Percentiles rank a stretch among this genome's conserved stretches.
Conservation (phyloP, 2,113 vertebrate species). For the Hemibagrus wyckioides region DNA sequence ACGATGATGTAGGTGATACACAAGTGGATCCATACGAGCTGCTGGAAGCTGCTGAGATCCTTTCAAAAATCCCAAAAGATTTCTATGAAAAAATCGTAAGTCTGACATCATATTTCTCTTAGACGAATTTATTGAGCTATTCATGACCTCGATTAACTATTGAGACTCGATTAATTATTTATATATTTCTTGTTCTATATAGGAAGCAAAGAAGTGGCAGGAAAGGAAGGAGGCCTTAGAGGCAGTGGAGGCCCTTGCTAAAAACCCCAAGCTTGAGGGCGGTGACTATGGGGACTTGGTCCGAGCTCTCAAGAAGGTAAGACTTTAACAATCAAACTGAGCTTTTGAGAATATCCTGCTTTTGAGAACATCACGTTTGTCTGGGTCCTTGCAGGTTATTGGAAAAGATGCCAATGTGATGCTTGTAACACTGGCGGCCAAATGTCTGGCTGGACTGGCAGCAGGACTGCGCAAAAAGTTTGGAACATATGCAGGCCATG, state of each 20-base stretch:
- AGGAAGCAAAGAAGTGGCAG: conserved; percentile 99
- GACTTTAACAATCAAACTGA: not conserved
- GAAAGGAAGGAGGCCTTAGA: conserved; percentile 97
- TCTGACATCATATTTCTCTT: not conserved
- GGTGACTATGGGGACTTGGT: conserved; percentile 95
- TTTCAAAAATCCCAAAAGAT: conserved; percentile 96
- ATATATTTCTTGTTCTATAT: conserved; percentile 22
- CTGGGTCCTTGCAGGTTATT: conserved; percentile 80
- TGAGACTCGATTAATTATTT: not conserved
- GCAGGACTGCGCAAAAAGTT: conserved; percentile 95
- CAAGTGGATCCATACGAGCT: conserved; percentile 94
- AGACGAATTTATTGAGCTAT: not conserved
- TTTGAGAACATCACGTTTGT: not conserved
- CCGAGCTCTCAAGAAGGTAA: conserved; percentile 93
- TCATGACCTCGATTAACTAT: too few species aligned
- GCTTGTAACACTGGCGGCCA: conserved; percentile 93
- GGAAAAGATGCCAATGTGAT: conserved; percentile 98
- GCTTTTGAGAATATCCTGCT: not conserved
- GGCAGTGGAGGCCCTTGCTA: conserved; percentile 84
- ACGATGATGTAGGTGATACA: conserved; percentile 74
- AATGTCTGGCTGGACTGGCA: conserved; percentile 90
- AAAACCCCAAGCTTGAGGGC: conserved; percentile 92
- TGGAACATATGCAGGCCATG: conserved; percentile 91
- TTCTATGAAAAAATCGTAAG: conserved; percentile 98
- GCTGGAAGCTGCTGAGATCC: conserved; percentile 92